Percentiles rank a stretch among this genome's conserved stretches.
Conservation (phyloP, 2,113 vertebrate genomes). For the Epinephelus lanceolatus region DNA sequence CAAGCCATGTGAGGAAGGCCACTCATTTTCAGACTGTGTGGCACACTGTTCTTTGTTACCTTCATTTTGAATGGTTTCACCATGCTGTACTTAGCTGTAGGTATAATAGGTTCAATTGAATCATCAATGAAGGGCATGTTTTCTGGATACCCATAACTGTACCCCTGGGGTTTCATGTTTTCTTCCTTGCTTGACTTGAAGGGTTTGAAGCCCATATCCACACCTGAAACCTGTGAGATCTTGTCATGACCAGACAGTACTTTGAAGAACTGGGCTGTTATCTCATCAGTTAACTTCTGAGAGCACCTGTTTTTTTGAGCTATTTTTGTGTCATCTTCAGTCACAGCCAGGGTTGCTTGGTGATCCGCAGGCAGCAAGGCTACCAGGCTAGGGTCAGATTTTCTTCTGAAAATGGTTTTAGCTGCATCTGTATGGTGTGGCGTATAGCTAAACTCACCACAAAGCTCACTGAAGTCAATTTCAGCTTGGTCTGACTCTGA, state of each 20-base stretch:
- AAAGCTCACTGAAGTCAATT: conserved; percentile 74
- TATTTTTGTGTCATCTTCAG: conserved; percentile 58
- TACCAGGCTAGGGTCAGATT: conserved; percentile 16
- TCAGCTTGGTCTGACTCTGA: conserved; percentile 77
- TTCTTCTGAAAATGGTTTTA: conserved; percentile 27
- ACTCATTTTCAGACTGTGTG: background rate
- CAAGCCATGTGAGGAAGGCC: conserved; percentile 41
- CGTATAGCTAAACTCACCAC: conserved; percentile 46
- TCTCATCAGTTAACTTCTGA: conserved; percentile 46
- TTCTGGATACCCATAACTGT: conserved; percentile 14
- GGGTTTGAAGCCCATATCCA: conserved; percentile 28
- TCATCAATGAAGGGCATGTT: conserved; percentile 77
- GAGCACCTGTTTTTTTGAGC: conserved; percentile 23
- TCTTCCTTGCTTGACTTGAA: conserved; percentile 48
- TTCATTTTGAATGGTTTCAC: conserved; percentile 43
- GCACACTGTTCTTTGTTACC: conserved; percentile 7
- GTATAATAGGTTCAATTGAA: conserved; percentile 17
- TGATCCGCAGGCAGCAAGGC: conserved; percentile 5
- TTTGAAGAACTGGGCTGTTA: background rate
- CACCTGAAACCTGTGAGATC: conserved; percentile 13
- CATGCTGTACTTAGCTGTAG: conserved; percentile 46
- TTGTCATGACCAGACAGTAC: conserved; percentile 30
- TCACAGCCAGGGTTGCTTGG: conserved; percentile 44
- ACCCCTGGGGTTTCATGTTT: conserved; percentile 21
- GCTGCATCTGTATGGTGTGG: conserved; percentile 18